These are phyloP conservation scores for Galleria mellonella DNA, from an alignment of 1,140 invertebrate genomes.

Conservation along the genomic window DNA sequence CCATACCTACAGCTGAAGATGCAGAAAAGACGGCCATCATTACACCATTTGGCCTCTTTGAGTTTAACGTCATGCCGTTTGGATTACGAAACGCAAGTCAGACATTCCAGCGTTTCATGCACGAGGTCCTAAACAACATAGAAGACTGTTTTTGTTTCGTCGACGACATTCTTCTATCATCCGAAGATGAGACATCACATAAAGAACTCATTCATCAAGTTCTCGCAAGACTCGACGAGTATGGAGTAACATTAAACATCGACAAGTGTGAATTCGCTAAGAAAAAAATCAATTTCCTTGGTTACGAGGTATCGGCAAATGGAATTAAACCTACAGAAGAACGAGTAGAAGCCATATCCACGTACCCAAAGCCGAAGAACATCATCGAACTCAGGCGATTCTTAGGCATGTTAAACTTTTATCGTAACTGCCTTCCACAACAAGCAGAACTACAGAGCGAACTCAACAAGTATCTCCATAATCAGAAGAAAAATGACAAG, in stretches of 20 bases:
- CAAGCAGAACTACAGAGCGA: constrained; percentile 15
- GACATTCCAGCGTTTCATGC: background rate
- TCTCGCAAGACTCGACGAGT: background rate
- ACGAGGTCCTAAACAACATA: background rate
- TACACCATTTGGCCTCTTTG: too few species aligned
- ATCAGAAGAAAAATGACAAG: constrained; percentile 31
- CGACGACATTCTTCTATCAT: too few species aligned
- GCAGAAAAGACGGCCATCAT: too few species aligned
- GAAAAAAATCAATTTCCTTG: background rate
- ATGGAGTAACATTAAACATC: background rate
- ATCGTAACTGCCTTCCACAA: background rate
- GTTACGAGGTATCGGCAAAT: background rate
- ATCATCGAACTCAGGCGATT: background rate
- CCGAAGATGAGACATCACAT: background rate
- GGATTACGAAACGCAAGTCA: background rate
- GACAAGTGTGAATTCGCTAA: background rate
- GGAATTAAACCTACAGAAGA: background rate
- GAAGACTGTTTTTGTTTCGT: background rate
- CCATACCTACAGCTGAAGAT: background rate
- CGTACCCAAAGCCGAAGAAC: background rate
- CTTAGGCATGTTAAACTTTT: background rate
- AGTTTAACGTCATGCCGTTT: background rate
- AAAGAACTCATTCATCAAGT: background rate
- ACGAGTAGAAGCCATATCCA: background rate
- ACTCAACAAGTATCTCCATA: constrained; percentile 23